Evolutionary conservation across 2,113 vertebrate genomes (phyloP).

Genomic region (Zosterops borbonicus): DNA sequence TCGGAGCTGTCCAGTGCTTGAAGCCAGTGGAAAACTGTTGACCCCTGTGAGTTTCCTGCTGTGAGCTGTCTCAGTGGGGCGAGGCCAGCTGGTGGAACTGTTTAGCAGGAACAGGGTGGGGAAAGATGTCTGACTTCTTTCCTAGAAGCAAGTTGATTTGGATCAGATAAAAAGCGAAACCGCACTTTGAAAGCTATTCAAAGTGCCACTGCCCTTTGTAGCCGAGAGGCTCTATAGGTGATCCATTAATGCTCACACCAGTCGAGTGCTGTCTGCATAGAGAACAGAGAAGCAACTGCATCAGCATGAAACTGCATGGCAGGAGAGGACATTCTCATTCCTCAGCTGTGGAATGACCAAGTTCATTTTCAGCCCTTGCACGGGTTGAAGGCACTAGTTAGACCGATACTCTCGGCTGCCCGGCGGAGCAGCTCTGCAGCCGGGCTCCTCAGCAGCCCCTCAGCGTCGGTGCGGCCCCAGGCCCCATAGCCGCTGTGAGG

Average conservation of each 20-base stretch:
- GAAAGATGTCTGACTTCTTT: neutral
- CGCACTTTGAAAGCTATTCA: neutral
- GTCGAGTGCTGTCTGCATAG: neutral
- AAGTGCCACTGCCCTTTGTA: neutral
- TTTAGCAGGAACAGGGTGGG: neutral
- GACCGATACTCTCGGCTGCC: neutral
- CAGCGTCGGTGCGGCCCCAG: accelerated
- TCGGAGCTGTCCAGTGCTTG: neutral
- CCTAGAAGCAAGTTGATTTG: neutral
- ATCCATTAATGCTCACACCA: neutral
- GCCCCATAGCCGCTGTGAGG: accelerated
- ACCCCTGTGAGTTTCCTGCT: neutral
- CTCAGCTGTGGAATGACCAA: neutral
- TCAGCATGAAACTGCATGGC: neutral
- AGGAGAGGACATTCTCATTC: neutral
- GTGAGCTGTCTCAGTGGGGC: neutral
- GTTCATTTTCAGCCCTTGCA: neutral
- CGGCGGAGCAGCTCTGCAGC: accelerated
- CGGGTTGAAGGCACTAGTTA: neutral
- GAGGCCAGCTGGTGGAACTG: neutral
- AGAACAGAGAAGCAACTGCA: neutral
- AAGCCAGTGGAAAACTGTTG: neutral
- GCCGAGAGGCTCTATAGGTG: neutral
- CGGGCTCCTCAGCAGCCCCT: accelerated
- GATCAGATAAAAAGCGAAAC: neutral